phyloP scores from a whole-genome alignment of 2,113 vertebrate genomes.

The Notarius quadriscutis region DNA sequence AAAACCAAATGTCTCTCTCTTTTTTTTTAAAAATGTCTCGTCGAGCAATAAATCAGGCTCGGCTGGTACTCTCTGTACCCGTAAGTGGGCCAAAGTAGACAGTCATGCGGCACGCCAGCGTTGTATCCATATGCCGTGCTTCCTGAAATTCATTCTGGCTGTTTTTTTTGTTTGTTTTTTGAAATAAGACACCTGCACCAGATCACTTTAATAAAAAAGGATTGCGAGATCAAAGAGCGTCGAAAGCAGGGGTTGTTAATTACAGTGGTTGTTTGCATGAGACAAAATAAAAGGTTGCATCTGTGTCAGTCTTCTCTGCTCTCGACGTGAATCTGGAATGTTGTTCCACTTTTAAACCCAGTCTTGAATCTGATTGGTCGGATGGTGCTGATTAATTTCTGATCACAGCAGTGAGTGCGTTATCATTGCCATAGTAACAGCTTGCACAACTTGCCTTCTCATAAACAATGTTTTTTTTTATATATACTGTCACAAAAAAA shows the following conservation, averaged over 20 bases:
- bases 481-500: neutral
- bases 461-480: neutral
- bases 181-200: neutral
- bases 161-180: neutral
- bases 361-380: neutral
- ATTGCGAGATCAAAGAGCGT: neutral
- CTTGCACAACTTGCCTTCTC: neutral
- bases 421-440: neutral
- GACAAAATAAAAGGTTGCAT: neutral
- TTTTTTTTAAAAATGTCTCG: slow-evolving; percentile 6
- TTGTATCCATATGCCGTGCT: slow-evolving; percentile 44
- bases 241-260: neutral
- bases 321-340: neutral
- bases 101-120: slow-evolving; percentile 29
- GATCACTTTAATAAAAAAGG: neutral
- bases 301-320: neutral
- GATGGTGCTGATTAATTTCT: neutral
- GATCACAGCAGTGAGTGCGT: neutral
- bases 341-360: neutral
- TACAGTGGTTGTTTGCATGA: neutral
- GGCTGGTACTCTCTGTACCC: slow-evolving; percentile 40
- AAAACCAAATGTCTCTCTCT: neutral
- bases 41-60: neutral
- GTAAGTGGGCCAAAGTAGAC: slow-evolving; percentile 34
- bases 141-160: slow-evolving; percentile 23